phyloP scores from a whole-genome alignment of 2,888 invertebrate genomes.

The Himalopsyche kuldschensis region DNA sequence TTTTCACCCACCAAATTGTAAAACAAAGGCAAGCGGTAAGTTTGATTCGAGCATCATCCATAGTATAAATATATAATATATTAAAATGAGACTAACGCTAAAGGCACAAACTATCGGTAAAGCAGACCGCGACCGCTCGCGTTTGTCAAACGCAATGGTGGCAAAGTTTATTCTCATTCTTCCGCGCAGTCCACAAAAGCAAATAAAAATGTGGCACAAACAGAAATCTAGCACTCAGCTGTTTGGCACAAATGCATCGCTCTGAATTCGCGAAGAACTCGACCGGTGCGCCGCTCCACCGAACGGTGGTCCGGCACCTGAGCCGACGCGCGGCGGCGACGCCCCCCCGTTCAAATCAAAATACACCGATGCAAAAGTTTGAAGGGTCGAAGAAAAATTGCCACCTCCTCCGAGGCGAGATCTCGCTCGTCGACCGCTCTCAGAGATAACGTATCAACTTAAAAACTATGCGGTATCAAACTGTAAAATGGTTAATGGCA shows the following conservation, averaged over 20 bases:
- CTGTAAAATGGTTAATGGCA: constrained; percentile 40
- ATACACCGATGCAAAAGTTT: background rate
- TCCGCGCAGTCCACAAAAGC: background rate
- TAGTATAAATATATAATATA: constrained; percentile 32
- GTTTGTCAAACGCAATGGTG: constrained; percentile 34
- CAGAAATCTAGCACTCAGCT: background rate
- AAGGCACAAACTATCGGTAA: constrained; percentile 39
- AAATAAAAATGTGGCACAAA: background rate
- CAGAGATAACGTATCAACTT: constrained; percentile 25
- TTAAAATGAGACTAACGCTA: constrained; percentile 34
- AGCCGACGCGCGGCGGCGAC: background rate
- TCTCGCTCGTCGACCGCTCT: background rate
- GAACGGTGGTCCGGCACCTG: background rate
- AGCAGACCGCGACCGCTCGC: constrained; percentile 37
- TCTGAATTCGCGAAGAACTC: background rate
- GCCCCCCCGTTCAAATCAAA: background rate
- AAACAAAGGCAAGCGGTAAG: constrained; percentile 39
- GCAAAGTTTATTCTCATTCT: constrained; percentile 13
- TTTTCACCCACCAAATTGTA: constrained; percentile 37
- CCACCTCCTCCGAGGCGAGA: background rate
- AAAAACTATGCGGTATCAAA: constrained; percentile 39
- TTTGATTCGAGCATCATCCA: constrained; percentile 31
- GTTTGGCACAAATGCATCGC: background rate
- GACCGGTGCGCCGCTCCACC: background rate
- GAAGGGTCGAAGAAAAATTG: too few relatives aligned